A percentile compares a stretch with the other conserved stretches of the same genome.
These are phyloP conservation scores for Alcedo quadribrachys DNA, from an alignment of 2,797 vertebrate genomes.

Conservation along the genomic window DNA sequence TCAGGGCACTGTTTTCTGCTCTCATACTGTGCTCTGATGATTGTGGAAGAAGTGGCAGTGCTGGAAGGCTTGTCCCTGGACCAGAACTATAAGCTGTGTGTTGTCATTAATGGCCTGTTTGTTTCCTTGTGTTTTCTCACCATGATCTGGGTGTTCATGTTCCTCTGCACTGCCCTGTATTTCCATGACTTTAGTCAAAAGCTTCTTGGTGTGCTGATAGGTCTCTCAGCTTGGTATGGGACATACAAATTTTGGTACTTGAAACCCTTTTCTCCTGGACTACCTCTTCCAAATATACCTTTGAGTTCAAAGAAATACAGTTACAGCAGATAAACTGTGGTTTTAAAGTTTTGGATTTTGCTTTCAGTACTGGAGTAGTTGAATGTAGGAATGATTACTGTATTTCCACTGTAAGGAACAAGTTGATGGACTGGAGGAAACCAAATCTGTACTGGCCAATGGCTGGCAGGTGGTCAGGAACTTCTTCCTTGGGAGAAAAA, in stretches of 20 bases:
- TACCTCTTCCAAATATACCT: slow-evolving; percentile 78
- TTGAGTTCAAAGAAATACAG: slow-evolving; percentile 64
- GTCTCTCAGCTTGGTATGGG: slow-evolving; percentile 86
- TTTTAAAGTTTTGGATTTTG: not conserved
- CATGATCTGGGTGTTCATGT: slow-evolving; percentile 91
- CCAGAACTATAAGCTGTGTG: slow-evolving; percentile 44
- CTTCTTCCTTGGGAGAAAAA: not conserved
- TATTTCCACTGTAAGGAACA: not conserved
- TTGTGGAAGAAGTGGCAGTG: slow-evolving; percentile 88
- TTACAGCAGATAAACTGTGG: slow-evolving; percentile 68
- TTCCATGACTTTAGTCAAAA: slow-evolving; percentile 90
- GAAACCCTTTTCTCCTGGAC: slow-evolving; percentile 88
- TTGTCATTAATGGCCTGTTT: slow-evolving; percentile 79
- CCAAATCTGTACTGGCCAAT: not conserved
- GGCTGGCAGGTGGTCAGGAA: not conserved
- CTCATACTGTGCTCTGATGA: slow-evolving; percentile 89
- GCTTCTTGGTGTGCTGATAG: slow-evolving; percentile 84
- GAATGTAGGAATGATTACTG: not conserved
- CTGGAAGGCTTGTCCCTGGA: slow-evolving; percentile 78
- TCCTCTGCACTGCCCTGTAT: slow-evolving; percentile 90
- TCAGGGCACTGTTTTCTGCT: slow-evolving; percentile 96
- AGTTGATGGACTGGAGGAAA: not conserved
- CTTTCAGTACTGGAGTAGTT: slow-evolving; percentile 25
- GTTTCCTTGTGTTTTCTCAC: slow-evolving; percentile 85
- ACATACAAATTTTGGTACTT: slow-evolving; percentile 91